Percentiles rank a stretch among this genome's conserved stretches.
Evolutionary conservation across 2,113 vertebrate genomes (phyloP).

Genomic region (Phylloscopus trochiloides): DNA sequence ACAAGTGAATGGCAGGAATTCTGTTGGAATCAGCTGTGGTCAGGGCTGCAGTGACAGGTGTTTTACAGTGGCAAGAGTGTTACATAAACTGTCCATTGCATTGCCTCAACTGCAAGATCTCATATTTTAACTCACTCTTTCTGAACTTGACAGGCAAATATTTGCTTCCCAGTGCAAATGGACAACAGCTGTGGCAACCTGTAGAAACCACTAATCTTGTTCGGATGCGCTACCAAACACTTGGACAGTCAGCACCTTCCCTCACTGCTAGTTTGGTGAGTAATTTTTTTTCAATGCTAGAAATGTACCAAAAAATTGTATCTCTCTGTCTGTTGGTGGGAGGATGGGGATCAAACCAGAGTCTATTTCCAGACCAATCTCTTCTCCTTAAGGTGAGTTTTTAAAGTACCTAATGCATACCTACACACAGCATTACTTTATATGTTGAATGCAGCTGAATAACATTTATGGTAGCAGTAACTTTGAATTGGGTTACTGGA

Average conservation of each 20-base stretch:
- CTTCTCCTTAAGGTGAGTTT: background rate
- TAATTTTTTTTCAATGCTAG: constrained; percentile 9
- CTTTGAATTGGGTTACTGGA: background rate
- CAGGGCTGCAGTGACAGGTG: background rate
- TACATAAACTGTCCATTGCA: background rate
- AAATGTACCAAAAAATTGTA: background rate
- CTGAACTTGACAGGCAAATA: constrained; percentile 84
- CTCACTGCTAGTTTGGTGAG: constrained; percentile 88
- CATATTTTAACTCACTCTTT: background rate
- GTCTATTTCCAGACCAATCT: background rate
- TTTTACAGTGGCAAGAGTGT: background rate
- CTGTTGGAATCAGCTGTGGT: background rate
- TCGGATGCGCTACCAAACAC: constrained; percentile 86
- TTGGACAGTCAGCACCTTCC: constrained; percentile 92
- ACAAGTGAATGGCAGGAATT: background rate
- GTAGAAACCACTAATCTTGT: constrained; percentile 87
- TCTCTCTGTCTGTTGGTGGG: background rate
- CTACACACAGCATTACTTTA: background rate
- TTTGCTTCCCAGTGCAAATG: constrained; percentile 77
- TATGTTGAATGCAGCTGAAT: background rate
- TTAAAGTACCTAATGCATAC: background rate
- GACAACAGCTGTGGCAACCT: constrained; percentile 76
- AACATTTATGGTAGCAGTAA: background rate
- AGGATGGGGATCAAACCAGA: background rate
- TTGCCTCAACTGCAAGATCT: background rate